These are phyloP conservation scores for Paedocypris sp. DNA, from an alignment of 2,113 vertebrate species.

Conservation along the genomic window DNA sequence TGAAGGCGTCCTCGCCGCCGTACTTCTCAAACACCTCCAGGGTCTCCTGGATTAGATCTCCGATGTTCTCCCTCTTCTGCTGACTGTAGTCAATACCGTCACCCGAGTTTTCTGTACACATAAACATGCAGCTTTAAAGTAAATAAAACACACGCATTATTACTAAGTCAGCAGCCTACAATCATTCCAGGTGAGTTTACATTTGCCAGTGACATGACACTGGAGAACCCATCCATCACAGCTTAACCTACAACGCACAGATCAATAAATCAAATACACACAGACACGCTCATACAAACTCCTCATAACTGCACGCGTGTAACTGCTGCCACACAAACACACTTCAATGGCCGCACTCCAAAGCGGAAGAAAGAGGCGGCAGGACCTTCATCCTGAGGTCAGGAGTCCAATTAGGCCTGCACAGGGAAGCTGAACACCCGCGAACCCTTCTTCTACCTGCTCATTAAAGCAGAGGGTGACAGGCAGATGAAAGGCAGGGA, in stretches of 20 bases:
- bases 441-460: constrained; percentile 8
- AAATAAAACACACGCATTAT: background rate
- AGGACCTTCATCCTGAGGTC: constrained; percentile 14
- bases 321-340: constrained; percentile 2
- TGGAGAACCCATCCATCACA: constrained; percentile 13
- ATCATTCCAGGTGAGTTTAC: no score
- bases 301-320: background rate
- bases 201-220: background rate
- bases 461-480: constrained; percentile 4
- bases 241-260: background rate
- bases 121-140: constrained; percentile 3
- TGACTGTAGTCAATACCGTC: constrained; percentile 85
- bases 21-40: constrained; percentile 79
- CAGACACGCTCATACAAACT: background rate
- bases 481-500: constrained; percentile 15
- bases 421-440: constrained; percentile 26
- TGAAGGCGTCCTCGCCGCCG: constrained; percentile 78
- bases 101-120: constrained; percentile 72
- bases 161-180: no score
- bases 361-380: constrained; percentile 14
- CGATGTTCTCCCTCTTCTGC: constrained; percentile 79
- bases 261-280: background rate
- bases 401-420: constrained; percentile 44
- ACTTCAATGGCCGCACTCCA: no score
- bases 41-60: constrained; percentile 85